Evolutionary conservation across 2,888 invertebrate species (phyloP).

Genomic region (Caradrina kadenii): DNA sequence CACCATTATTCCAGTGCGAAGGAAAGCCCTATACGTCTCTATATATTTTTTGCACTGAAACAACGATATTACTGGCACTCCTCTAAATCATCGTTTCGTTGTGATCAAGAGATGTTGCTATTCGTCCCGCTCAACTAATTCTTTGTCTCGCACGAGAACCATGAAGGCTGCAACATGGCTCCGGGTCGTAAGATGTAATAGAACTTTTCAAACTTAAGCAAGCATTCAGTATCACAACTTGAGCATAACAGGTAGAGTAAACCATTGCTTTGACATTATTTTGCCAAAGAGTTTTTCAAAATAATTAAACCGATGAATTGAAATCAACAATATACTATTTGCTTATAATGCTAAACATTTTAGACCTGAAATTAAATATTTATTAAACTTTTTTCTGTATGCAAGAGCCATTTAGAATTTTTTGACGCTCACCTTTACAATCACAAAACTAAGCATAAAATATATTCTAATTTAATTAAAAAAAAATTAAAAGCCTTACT

Average conservation of each 20-base stretch:
- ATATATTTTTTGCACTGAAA: neutral
- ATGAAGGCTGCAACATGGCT: neutral
- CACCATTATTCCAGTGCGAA: neutral
- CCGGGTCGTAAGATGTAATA: neutral
- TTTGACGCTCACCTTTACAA: conserved; percentile 17
- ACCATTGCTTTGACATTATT: neutral
- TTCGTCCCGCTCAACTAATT: neutral
- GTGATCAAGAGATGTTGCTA: too few species aligned
- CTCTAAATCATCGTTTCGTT: too few species aligned
- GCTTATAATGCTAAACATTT: neutral
- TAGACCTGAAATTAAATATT: neutral
- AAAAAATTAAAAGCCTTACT: conserved; percentile 2
- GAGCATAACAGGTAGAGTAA: too few species aligned
- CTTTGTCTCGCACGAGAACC: neutral
- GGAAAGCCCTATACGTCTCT: neutral
- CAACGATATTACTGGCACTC: neutral
- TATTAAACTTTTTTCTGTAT: neutral
- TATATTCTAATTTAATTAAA: neutral
- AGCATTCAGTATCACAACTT: neutral
- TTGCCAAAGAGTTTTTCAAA: neutral
- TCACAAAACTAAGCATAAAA: neutral
- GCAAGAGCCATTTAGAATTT: neutral
- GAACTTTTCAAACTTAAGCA: neutral
- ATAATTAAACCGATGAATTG: neutral
- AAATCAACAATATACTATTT: neutral